Percentiles rank a stretch among this genome's conserved stretches.
phyloP scores from a whole-genome alignment of 2,113 vertebrate species.

The Panthera tigris region DNA sequence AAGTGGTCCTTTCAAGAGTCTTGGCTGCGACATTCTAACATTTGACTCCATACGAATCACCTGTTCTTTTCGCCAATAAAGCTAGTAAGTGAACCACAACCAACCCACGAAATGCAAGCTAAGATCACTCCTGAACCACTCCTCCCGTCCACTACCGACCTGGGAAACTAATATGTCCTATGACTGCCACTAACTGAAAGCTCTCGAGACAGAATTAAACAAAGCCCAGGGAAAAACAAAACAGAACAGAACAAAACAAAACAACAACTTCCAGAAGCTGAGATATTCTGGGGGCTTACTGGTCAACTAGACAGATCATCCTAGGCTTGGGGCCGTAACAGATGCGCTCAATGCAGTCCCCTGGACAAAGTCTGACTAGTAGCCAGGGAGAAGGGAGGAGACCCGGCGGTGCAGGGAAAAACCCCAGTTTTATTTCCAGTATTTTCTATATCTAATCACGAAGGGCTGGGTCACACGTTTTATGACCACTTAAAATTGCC shows the following conservation, averaged over 20 bases:
- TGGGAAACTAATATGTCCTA: not conserved
- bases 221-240: not conserved
- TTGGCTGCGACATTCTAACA: not conserved
- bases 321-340: not conserved
- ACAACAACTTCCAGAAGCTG: not conserved
- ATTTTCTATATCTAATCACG: not conserved
- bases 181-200: not conserved
- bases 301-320: not conserved
- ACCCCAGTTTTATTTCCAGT: not conserved
- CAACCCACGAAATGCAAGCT: slow-evolving; percentile 50
- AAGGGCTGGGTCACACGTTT: not conserved
- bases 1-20: slow-evolving; percentile 44
- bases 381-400: not conserved
- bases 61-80: slow-evolving; percentile 58
- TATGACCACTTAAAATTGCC: not conserved
- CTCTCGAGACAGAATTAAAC: slow-evolving; percentile 20
- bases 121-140: not conserved
- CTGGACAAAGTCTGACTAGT: not conserved
- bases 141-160: not conserved
- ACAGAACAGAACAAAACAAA: not conserved
- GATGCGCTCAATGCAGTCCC: not conserved
- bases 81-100: slow-evolving; percentile 42
- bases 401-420: not conserved
- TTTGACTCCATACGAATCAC: slow-evolving; percentile 47
- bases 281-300: slow-evolving; percentile 23